Evolutionary conservation across 37 sponge, comb jelly and placozoan species (phyloP).

Genomic region (Sycon ciliatum): DNA sequence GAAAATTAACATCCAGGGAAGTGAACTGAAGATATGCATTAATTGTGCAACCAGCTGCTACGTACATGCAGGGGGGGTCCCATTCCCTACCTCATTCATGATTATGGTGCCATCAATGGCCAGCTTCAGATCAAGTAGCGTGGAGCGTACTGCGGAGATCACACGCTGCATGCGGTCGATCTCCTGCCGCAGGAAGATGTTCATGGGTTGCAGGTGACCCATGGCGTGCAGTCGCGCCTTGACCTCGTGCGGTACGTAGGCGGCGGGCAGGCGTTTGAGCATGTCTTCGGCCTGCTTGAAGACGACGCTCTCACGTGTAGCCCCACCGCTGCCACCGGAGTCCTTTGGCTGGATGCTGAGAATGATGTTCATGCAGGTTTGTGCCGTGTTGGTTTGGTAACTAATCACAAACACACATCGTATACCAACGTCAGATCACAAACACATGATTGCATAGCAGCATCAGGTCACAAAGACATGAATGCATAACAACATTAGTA

Average conservation of each 20-base stretch:
- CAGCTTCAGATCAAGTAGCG: slow-evolving; percentile 86
- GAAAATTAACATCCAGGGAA: too few relatives aligned
- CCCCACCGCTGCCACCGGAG: slow-evolving; percentile 81
- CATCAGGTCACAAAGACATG: too few relatives aligned
- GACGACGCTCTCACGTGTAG: slow-evolving; percentile 94
- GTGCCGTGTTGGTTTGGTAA: slow-evolving; percentile 37
- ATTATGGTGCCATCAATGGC: slow-evolving; percentile 99
- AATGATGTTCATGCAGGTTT: slow-evolving; percentile 70
- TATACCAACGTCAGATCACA: too few relatives aligned
- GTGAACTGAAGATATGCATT: too few relatives aligned
- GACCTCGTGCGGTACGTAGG: slow-evolving; percentile 93
- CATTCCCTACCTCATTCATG: slow-evolving; percentile 83
- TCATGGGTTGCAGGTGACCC: slow-evolving; percentile 94
- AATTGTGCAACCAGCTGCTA: too few relatives aligned
- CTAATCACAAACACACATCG: too few relatives aligned
- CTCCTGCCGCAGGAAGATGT: slow-evolving; percentile 98
- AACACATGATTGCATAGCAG: too few relatives aligned
- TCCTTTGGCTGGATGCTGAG: slow-evolving; percentile 98
- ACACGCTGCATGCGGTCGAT: slow-evolving; percentile 98
- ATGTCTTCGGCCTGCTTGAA: slow-evolving; percentile 89
- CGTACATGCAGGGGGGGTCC: too few relatives aligned
- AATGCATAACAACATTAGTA: too few relatives aligned
- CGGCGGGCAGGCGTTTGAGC: slow-evolving; percentile 77
- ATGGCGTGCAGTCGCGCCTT: slow-evolving; percentile 76
- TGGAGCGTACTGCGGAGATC: slow-evolving; percentile 71